Conservation (phyloP, 2,797 vertebrate species). For the Muraenolepis orangiensis region DNA sequence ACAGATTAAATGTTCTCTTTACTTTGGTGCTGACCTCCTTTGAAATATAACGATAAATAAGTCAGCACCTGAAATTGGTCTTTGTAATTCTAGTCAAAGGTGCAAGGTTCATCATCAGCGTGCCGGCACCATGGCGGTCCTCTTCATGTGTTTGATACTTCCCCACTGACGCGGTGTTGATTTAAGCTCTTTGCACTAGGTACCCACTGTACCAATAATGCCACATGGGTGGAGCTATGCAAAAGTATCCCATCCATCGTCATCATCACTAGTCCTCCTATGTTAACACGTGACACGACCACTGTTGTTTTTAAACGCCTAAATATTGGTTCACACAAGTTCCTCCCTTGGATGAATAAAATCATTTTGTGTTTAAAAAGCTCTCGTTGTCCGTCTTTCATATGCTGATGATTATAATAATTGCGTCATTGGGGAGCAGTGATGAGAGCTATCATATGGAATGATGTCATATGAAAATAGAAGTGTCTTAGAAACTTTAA, state of each 20-base stretch:
- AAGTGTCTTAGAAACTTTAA: too few species aligned
- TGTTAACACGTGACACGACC: not conserved
- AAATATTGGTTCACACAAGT: not conserved
- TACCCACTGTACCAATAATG: not conserved
- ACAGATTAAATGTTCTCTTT: constrained; percentile 32
- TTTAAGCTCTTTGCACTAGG: not conserved
- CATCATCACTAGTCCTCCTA: not conserved
- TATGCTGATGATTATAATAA: not conserved
- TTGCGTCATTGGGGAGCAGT: too few species aligned
- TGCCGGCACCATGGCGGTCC: not conserved
- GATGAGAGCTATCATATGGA: too few species aligned
- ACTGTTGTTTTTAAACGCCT: not conserved
- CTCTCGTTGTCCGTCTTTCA: not conserved
- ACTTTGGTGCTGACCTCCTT: constrained; percentile 25
- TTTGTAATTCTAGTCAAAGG: not conserved
- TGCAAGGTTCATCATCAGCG: not conserved
- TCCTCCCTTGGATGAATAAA: constrained; percentile 3
- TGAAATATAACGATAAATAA: constrained; percentile 23
- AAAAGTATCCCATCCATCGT: not conserved
- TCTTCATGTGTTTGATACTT: not conserved
- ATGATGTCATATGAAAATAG: too few species aligned
- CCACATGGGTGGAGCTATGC: constrained; percentile 1
- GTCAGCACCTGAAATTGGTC: constrained; percentile 16
- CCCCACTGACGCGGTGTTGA: not conserved
- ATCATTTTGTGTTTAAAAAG: not conserved